These are phyloP conservation scores for Panurus biarmicus DNA, from an alignment of 2,113 vertebrate species.

Conservation along the genomic window DNA sequence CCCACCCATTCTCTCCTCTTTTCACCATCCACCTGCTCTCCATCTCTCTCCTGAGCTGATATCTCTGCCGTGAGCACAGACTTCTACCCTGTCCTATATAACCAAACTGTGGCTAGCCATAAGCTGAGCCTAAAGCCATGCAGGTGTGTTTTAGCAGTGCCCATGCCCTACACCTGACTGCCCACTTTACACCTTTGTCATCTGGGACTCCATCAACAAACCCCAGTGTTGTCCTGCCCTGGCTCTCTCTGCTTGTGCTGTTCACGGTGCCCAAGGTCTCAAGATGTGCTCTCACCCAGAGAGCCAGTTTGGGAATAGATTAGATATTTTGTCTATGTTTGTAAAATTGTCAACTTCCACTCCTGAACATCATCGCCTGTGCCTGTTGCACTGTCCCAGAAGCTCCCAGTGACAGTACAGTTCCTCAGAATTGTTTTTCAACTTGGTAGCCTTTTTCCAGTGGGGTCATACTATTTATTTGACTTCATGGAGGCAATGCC, in stretches of 20 bases:
- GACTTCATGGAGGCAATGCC: neutral
- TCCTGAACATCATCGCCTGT: neutral
- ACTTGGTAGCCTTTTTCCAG: neutral
- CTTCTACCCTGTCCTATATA: fast-evolving
- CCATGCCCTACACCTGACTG: neutral
- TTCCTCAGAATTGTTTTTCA: neutral
- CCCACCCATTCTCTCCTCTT: neutral
- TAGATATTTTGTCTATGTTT: neutral
- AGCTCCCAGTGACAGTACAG: neutral
- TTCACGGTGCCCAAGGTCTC: neutral
- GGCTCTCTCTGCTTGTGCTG: neutral
- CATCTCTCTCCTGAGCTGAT: neutral
- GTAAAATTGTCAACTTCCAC: neutral
- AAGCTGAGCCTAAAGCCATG: neutral
- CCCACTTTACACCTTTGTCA: neutral
- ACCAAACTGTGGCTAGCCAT: neutral
- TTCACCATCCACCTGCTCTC: neutral
- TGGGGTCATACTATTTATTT: neutral
- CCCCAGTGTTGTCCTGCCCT: neutral
- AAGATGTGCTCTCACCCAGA: neutral
- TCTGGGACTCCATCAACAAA: neutral
- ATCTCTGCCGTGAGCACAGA: neutral
- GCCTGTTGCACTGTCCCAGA: neutral
- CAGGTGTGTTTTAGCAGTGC: neutral
- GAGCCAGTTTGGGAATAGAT: neutral